phyloP scores from a whole-genome alignment of 1,140 invertebrate genomes.

The Trachelipus rathkii region DNA sequence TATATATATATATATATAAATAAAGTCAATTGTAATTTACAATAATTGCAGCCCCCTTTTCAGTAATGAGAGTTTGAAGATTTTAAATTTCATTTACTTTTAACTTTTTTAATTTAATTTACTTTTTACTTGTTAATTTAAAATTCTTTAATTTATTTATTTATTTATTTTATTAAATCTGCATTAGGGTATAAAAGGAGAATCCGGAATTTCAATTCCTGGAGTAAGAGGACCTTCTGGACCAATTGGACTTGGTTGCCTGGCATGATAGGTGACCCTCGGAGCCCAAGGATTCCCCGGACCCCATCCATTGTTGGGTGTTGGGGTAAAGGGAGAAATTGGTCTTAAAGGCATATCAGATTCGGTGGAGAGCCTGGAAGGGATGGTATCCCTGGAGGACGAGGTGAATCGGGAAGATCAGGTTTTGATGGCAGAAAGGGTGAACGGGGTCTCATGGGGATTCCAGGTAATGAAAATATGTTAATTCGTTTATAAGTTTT shows the following conservation, averaged over 20 bases:
- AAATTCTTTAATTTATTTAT: too few relatives aligned
- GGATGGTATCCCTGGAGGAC: slow-evolving; percentile 14
- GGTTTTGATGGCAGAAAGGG: slow-evolving; percentile 19
- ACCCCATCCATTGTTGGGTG: not conserved
- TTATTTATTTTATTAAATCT: not conserved
- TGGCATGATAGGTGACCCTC: slow-evolving; percentile 23
- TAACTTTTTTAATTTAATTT: too few relatives aligned
- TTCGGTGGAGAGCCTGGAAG: slow-evolving; percentile 5
- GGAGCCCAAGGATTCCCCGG: slow-evolving; percentile 16
- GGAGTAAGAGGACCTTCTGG: slow-evolving; percentile 18
- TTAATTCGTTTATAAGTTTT: too few relatives aligned
- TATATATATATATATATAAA: too few relatives aligned
- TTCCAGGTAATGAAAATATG: not conserved
- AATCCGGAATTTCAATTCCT: slow-evolving; percentile 4
- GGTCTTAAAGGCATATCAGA: slow-evolving; percentile 12
- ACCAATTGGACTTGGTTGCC: slow-evolving; percentile 20
- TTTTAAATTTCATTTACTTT: too few relatives aligned
- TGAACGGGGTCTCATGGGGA: slow-evolving; percentile 1
- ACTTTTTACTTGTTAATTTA: too few relatives aligned
- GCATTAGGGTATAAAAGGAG: slow-evolving; percentile 16
- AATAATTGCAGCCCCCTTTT: too few relatives aligned
- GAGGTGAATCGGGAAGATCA: not conserved
- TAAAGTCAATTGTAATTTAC: too few relatives aligned
- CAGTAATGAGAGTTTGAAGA: too few relatives aligned
- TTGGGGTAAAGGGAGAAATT: slow-evolving; percentile 14